These are phyloP conservation scores for Chelonus insularis DNA, from an alignment of 1,140 invertebrate genomes.

Conservation along the genomic window DNA sequence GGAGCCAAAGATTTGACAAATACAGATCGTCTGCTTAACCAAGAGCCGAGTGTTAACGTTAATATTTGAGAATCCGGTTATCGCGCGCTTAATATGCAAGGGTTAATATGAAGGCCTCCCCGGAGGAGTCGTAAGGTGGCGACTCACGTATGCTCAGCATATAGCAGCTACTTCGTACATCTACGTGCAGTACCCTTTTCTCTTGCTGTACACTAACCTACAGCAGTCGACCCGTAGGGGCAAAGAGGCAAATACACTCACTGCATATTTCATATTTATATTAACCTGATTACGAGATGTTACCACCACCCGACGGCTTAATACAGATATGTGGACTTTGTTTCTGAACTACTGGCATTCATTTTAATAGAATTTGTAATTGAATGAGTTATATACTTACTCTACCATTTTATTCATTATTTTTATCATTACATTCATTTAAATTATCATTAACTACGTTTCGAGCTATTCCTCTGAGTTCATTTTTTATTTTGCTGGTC, in stretches of 20 bases:
- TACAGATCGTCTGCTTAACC: neutral
- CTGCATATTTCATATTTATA: conserved; percentile 64
- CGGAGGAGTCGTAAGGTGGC: conserved; percentile 52
- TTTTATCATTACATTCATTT: neutral
- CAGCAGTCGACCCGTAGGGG: conserved; percentile 43
- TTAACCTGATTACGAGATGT: conserved; percentile 62
- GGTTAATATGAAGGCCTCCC: conserved; percentile 54
- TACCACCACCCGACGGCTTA: conserved; percentile 47
- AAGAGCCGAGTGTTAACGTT: conserved; percentile 40
- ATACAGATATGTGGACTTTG: conserved; percentile 61
- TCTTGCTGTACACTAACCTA: conserved; percentile 11
- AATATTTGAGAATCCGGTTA: conserved; percentile 54
- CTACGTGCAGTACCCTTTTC: conserved; percentile 1
- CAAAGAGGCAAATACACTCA: conserved; percentile 45
- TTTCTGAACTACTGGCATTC: conserved; percentile 58
- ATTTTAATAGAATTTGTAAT: conserved; percentile 62
- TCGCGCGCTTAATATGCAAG: conserved; percentile 53
- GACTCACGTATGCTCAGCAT: conserved; percentile 37
- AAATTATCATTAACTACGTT: no score
- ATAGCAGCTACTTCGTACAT: conserved; percentile 16
- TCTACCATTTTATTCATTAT: conserved; percentile 16
- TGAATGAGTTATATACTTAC: conserved; percentile 49
- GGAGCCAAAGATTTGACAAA: neutral
- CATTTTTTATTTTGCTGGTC: no score
- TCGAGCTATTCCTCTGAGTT: no score